A percentile compares a stretch with the other conserved stretches of the same genome.
Evolutionary conservation across 1,140 invertebrate genomes (phyloP).

Genomic region (Diachasma alloeum): DNA sequence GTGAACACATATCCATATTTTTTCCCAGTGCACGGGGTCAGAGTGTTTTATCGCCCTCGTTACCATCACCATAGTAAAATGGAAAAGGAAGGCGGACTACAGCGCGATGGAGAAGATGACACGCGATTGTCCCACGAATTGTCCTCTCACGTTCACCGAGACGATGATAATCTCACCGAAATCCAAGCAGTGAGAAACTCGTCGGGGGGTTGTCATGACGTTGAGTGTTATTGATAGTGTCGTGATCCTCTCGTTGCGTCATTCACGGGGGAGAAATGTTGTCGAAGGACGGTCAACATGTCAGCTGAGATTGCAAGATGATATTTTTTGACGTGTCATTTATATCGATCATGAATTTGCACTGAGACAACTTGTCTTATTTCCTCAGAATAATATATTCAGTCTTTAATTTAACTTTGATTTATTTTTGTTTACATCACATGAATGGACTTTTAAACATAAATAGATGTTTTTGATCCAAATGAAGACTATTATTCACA

Average conservation of each 20-base stretch:
- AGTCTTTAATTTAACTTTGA: too few species aligned
- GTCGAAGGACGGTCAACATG: slow-evolving; percentile 5
- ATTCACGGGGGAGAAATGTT: not conserved
- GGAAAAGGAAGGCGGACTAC: slow-evolving; percentile 15
- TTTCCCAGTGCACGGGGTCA: not conserved
- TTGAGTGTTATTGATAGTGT: slow-evolving; percentile 24
- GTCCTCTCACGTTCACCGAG: slow-evolving; percentile 5
- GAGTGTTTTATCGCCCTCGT: not conserved
- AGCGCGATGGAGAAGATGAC: slow-evolving; percentile 30
- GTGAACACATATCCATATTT: not conserved
- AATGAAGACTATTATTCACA: too few species aligned
- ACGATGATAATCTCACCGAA: slow-evolving; percentile 18
- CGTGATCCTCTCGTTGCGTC: slow-evolving; percentile 12
- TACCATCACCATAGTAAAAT: not conserved
- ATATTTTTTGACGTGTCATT: not conserved
- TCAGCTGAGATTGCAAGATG: not conserved
- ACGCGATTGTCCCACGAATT: slow-evolving; percentile 29
- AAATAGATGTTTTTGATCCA: too few species aligned
- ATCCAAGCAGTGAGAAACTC: slow-evolving; percentile 19
- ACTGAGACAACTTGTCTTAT: not conserved
- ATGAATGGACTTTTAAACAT: too few species aligned
- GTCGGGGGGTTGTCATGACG: slow-evolving; percentile 21
- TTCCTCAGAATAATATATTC: not conserved
- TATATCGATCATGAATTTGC: not conserved
- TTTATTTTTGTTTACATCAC: too few species aligned